phyloP scores from a whole-genome alignment of 2,113 vertebrate genomes.

The Bothrops jararaca region DNA sequence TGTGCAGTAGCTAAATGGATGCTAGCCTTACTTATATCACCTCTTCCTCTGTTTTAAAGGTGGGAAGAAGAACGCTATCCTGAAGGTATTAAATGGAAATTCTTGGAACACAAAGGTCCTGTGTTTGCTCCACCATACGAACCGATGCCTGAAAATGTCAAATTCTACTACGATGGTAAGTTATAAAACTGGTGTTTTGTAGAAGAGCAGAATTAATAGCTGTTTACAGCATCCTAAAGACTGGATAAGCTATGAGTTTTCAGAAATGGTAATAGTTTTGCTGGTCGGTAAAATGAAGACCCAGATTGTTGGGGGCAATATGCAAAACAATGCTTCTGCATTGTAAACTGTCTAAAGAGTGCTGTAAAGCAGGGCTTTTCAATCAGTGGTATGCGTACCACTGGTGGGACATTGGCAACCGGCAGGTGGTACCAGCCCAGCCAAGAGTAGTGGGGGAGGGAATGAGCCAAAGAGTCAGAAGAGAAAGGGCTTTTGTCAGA shows the following conservation, averaged over 20 bases:
- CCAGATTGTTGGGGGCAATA: neutral
- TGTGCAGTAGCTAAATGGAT: constrained; percentile 17
- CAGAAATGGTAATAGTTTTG: neutral
- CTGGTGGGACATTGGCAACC: too few relatives aligned
- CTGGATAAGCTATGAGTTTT: neutral
- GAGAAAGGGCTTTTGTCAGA: too few relatives aligned
- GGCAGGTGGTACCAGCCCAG: too few relatives aligned
- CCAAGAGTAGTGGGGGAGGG: too few relatives aligned
- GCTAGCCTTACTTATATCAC: constrained; percentile 39
- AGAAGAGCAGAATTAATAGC: constrained; percentile 25
- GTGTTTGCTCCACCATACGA: constrained; percentile 93
- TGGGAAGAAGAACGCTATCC: constrained; percentile 95
- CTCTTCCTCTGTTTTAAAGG: constrained; percentile 72
- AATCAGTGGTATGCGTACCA: too few relatives aligned
- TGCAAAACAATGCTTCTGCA: neutral
- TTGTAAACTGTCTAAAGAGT: neutral
- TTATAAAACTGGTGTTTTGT: constrained; percentile 48
- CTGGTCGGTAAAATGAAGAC: neutral
- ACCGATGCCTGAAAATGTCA: constrained; percentile 86
- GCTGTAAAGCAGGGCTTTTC: neutral
- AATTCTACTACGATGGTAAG: constrained; percentile 95
- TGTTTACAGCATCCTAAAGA: neutral
- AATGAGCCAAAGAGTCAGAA: too few relatives aligned
- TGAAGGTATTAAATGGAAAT: constrained; percentile 96
- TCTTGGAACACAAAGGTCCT: constrained; percentile 94